Evolutionary conservation across 2,888 invertebrate genomes (phyloP).

Genomic region (Ommatoiulus sabulosus): DNA sequence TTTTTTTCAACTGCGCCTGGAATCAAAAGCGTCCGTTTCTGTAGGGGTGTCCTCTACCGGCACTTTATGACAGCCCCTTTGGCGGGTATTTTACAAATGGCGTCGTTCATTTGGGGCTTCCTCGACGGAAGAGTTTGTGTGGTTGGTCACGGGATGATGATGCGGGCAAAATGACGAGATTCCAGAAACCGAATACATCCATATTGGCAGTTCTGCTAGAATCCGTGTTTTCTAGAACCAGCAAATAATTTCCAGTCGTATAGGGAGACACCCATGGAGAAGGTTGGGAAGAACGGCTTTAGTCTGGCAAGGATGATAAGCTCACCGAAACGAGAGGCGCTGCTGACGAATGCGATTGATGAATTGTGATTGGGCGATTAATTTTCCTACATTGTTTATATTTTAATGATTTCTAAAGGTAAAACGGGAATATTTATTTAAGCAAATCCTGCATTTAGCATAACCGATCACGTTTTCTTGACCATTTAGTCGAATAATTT

Average conservation of each 20-base stretch:
- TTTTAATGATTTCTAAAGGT: neutral
- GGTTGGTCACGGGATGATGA: constrained; percentile 2
- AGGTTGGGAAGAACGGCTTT: neutral
- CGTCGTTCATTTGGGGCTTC: neutral
- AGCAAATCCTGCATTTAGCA: too few relatives aligned
- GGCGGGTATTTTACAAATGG: constrained; percentile 27
- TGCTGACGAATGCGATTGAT: neutral
- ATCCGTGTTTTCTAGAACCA: neutral
- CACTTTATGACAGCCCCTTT: neutral
- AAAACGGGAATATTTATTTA: neutral
- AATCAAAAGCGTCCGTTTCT: neutral
- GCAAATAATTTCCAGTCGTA: neutral
- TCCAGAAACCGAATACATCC: neutral
- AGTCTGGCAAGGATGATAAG: neutral
- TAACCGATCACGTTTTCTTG: too few relatives aligned
- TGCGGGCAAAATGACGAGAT: neutral
- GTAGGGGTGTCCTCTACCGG: neutral
- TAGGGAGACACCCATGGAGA: neutral
- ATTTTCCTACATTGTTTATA: neutral
- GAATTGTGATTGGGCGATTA: neutral
- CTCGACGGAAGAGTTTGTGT: neutral
- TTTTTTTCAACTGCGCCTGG: neutral
- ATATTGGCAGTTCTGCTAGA: neutral
- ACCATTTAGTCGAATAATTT: too few relatives aligned
- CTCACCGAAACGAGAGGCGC: neutral